A percentile compares a stretch with the other conserved stretches of the same genome.
Evolutionary conservation across 2,888 invertebrate genomes (phyloP).

Genomic region (Hetaerina titia): DNA sequence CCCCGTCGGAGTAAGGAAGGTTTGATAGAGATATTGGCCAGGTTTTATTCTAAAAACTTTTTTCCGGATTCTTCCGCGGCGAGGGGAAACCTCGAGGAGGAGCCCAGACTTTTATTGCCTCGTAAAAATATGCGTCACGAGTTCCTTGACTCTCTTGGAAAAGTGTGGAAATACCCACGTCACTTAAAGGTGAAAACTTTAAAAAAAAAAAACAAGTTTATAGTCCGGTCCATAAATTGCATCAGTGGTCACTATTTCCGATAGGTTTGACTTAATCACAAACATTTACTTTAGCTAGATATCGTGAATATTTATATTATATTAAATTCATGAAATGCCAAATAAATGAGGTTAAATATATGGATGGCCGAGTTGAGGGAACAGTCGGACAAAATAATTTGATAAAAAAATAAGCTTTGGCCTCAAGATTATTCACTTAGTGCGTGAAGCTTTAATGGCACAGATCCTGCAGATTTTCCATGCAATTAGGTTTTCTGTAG

Average conservation of each 20-base stretch:
- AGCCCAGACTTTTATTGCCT: not conserved
- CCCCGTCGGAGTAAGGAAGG: not conserved
- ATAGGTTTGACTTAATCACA: not conserved
- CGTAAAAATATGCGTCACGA: constrained; percentile 19
- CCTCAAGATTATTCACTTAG: too few species aligned
- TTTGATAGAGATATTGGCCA: constrained; percentile 26
- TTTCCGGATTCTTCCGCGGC: not conserved
- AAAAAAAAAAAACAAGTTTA: not conserved
- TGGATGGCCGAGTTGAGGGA: too few species aligned
- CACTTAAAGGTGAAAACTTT: not conserved
- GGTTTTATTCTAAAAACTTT: not conserved
- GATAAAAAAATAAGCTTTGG: too few species aligned
- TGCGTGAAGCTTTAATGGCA: too few species aligned
- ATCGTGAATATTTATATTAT: too few species aligned
- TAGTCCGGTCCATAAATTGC: not conserved
- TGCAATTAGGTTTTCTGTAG: too few species aligned
- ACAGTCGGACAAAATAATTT: too few species aligned
- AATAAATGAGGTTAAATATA: too few species aligned
- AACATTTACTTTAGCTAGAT: not conserved
- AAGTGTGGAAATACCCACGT: not conserved
- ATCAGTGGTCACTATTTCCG: not conserved
- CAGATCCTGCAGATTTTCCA: too few species aligned
- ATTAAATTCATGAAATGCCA: too few species aligned
- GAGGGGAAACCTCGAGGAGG: not conserved
- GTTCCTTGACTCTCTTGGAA: not conserved